Evolutionary conservation across 1,140 invertebrate genomes (phyloP).

Genomic region (Psix sp.): DNA sequence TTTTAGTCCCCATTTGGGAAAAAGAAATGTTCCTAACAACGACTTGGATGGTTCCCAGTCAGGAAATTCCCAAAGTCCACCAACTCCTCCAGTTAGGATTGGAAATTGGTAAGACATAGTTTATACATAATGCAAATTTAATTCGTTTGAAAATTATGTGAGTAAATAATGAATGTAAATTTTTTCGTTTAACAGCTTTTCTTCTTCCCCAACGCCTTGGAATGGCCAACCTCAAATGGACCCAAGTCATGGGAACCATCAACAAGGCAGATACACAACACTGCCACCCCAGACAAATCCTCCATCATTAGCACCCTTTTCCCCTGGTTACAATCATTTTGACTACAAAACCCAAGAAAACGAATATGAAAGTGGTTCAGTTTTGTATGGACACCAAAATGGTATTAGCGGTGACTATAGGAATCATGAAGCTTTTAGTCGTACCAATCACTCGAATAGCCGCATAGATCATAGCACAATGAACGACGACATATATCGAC

Average conservation of each 20-base stretch:
- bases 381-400: constrained; percentile 75
- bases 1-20: constrained; percentile 72
- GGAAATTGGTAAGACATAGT: constrained; percentile 56
- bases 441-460: constrained; percentile 62
- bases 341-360: constrained; percentile 75
- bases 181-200: constrained; percentile 58
- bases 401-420: constrained; percentile 65
- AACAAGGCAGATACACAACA: constrained; percentile 70
- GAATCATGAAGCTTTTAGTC: constrained; percentile 65
- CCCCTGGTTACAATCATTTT: constrained; percentile 72
- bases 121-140: constrained; percentile 3
- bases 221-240: constrained; percentile 59
- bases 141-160: not conserved
- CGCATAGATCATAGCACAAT: constrained; percentile 60
- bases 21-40: constrained; percentile 65
- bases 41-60: constrained; percentile 68
- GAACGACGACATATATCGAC: constrained; percentile 71
- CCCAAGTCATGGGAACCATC: constrained; percentile 50
- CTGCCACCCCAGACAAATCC: constrained; percentile 73
- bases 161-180: not conserved
- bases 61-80: constrained; percentile 71
- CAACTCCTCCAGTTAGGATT: constrained; percentile 69
- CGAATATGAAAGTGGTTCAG: constrained; percentile 78
- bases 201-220: constrained; percentile 69
- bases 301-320: constrained; percentile 69